A percentile compares a stretch with the other conserved stretches of the same genome.
Conservation (phyloP, 2,797 vertebrate genomes). For the Smutsia gigantea region DNA sequence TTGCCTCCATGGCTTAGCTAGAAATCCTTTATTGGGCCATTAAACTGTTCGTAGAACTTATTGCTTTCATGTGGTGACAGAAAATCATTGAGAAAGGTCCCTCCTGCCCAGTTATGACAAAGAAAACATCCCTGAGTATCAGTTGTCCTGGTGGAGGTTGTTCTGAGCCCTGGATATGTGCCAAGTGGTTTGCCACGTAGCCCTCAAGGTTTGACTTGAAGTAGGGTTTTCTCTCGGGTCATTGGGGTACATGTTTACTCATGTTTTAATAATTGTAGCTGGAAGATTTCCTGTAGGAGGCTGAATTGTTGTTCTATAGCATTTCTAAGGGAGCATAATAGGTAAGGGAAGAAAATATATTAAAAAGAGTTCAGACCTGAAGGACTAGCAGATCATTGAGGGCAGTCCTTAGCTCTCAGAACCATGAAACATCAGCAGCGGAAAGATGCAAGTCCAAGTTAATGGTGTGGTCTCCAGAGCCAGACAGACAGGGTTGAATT, state of each 20-base stretch:
- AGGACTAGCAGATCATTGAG: neutral
- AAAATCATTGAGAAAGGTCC: conserved; percentile 87
- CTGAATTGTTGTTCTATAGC: neutral
- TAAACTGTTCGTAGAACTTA: conserved; percentile 81
- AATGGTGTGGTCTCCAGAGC: neutral
- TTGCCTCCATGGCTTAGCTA: conserved; percentile 65
- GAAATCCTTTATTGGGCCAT: conserved; percentile 83
- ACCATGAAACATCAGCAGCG: neutral
- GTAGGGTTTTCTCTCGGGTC: conserved; percentile 75
- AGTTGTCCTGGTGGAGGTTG: conserved; percentile 79
- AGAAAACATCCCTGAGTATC: conserved; percentile 81
- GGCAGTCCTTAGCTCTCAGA: neutral
- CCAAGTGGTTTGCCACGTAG: conserved; percentile 80
- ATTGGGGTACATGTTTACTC: conserved; percentile 40
- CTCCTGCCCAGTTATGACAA: conserved; percentile 84
- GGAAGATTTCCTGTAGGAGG: conserved; percentile 23
- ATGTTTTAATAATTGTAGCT: conserved; percentile 49
- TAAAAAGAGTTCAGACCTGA: neutral
- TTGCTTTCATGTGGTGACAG: conserved; percentile 86
- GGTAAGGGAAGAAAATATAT: neutral
- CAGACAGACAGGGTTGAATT: neutral
- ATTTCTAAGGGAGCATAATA: conserved; percentile 26
- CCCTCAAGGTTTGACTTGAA: conserved; percentile 79
- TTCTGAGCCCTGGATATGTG: conserved; percentile 75
- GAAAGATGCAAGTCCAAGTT: neutral